Evolutionary conservation across 2,797 vertebrate species (phyloP), one percentile per base, ranked within the genome.

Genomic region (Epinephelus malabaricus): DNA sequence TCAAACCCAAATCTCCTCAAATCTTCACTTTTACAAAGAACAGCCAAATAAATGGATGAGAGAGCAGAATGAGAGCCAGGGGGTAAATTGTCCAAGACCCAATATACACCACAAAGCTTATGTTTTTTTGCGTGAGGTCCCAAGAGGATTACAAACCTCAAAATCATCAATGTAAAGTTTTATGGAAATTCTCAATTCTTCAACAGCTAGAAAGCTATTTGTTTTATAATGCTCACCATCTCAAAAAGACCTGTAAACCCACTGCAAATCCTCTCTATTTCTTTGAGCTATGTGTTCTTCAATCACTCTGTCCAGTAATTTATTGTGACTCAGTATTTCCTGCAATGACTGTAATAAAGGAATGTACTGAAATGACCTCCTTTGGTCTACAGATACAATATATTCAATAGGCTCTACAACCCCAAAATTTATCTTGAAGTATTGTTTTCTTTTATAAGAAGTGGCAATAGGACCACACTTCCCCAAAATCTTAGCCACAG

Each of bases 181-280:
- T 58, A 80, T 62, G 65, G 46, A 55, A 71, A 73, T 72, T 49
- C 78, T 76, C 53, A 73, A 69, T 23, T 69, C 38, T 7, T 78
- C 34, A 65, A 62, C 58, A 23, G 79, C 38, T 62, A 65, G 43
- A 72, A 67, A 79, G n/a, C 47, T 18, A 76, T 86, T 79, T 49
- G 4, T 59, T 69, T 79, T 78, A 71, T 63, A 67, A 72, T 68
- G 75, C 34, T 66, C 53, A 60, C 79, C 67, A 82, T 86, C 79
- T 71, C 19, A 17, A 63, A 79, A 60, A 54, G 73, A 80, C 27
- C 1, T 70, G 55, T 79, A 79, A 21, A 74, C n/a, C 14, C 9
- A 4, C n/a, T 65, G 27, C 38, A 34, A 25, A 63, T 56, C 27
- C 27, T 34, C 30, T 74, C 23, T 53, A 40, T 61, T 51, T 64